Conservation (phyloP, 2,797 vertebrate species). For the Pitangus sulphuratus region DNA sequence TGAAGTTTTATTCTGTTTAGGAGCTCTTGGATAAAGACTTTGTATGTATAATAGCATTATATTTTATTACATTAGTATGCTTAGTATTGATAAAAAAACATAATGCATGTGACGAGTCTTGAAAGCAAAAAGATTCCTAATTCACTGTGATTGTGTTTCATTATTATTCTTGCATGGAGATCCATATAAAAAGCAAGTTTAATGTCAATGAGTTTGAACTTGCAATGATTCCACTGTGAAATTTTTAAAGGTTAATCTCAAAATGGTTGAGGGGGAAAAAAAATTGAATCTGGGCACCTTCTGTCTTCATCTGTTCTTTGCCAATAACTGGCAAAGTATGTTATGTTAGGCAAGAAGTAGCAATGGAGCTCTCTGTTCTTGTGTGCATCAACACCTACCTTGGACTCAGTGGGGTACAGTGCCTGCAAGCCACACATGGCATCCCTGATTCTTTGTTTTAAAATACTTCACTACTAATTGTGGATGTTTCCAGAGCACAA, state of each 20-base stretch:
- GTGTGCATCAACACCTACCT: not conserved
- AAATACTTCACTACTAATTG: not conserved
- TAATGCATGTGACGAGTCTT: rapidly evolving
- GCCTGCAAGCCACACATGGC: not conserved
- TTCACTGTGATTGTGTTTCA: not conserved
- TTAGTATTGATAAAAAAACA: not conserved
- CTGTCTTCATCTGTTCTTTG: not conserved
- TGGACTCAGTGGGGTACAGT: rapidly evolving
- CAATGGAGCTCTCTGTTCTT: not conserved
- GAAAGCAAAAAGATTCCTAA: not conserved
- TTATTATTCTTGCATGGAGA: not conserved
- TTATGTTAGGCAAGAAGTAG: not conserved
- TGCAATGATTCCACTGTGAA: not conserved
- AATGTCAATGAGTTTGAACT: not conserved
- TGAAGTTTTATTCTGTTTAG: not conserved
- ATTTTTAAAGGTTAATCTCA: not conserved
- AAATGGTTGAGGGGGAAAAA: not conserved
- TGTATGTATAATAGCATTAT: not conserved
- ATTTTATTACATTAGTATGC: not conserved
- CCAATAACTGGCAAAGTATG: rapidly evolving
- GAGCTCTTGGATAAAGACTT: not conserved
- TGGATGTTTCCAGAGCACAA: rapidly evolving
- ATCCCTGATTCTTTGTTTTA: not conserved
- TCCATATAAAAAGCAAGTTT: not conserved
- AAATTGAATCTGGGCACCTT: not conserved